These are phyloP conservation scores for Dipodomys ordii DNA, from an alignment of 2,113 vertebrate genomes.

Conservation along the genomic window DNA sequence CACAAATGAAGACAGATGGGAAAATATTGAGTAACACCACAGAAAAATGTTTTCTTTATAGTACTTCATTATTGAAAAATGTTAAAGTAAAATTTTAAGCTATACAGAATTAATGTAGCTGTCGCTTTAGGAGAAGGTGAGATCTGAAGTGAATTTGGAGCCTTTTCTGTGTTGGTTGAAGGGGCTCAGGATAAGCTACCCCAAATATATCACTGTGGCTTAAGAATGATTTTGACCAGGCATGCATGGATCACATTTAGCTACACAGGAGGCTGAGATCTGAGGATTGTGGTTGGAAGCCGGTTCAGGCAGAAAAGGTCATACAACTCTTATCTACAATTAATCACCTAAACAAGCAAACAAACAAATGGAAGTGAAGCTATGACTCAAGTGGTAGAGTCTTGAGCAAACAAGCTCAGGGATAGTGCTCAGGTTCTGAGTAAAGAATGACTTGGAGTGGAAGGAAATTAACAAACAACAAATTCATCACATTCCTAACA, in stretches of 20 bases:
- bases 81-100: slow-evolving; percentile 3
- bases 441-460: not conserved
- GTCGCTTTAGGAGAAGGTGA: slow-evolving; percentile 22
- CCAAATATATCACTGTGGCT: not conserved
- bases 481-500: not conserved
- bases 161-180: not conserved
- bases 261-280: too few species aligned
- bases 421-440: too few species aligned
- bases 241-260: too few species aligned
- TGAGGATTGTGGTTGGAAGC: too few species aligned
- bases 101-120: not conserved
- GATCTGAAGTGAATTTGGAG: not conserved
- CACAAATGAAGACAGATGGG: slow-evolving; percentile 22
- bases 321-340: too few species aligned
- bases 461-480: slow-evolving; percentile 10
- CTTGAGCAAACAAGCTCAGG: too few species aligned
- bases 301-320: too few species aligned
- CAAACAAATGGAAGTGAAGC: too few species aligned
- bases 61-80: not conserved
- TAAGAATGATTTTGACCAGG: not conserved
- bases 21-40: not conserved
- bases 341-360: too few species aligned
- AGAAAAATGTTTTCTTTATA: slow-evolving; percentile 30
- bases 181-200: not conserved
- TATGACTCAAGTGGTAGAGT: too few species aligned